Conservation (phyloP, 2,113 vertebrate species). For the Coregonus clupeaformis region DNA sequence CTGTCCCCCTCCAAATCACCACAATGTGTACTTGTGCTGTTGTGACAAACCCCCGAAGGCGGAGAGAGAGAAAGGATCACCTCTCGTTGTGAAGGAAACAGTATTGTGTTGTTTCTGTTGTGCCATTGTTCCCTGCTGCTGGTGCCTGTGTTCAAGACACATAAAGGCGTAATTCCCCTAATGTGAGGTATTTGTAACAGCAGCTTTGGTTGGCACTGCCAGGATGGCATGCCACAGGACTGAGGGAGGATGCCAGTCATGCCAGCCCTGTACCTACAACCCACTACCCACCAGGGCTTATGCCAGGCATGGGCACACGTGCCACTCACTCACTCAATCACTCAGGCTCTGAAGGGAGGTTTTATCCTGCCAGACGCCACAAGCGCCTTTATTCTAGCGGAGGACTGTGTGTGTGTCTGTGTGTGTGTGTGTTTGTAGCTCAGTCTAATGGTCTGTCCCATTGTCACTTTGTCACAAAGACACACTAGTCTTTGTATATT, state of each 20-base stretch:
- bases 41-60: background rate
- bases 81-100: slow-evolving; percentile 55
- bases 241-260: slow-evolving; percentile 28
- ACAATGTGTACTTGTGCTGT: background rate
- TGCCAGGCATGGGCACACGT: slow-evolving; percentile 26
- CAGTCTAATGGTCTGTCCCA: too few relatives aligned
- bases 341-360: slow-evolving; percentile 7
- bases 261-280: slow-evolving; percentile 48
- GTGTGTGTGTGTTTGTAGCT: background rate
- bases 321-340: slow-evolving; percentile 12
- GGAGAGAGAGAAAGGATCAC: slow-evolving; percentile 41
- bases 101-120: slow-evolving; percentile 20
- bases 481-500: too few relatives aligned
- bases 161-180: slow-evolving; percentile 67
- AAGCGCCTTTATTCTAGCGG: too few relatives aligned
- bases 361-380: slow-evolving; percentile 13
- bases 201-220: slow-evolving; percentile 53
- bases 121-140: slow-evolving; percentile 43
- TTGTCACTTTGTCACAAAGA: too few relatives aligned
- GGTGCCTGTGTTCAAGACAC: slow-evolving; percentile 33
- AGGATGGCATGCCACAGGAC: slow-evolving; percentile 32
- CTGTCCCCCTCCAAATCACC: background rate
- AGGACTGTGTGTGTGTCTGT: background rate
- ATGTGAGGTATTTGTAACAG: slow-evolving; percentile 67
- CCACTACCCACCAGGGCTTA: slow-evolving; percentile 35